Evolutionary conservation across 2,797 vertebrate species (phyloP), one percentile per base, ranked within the genome.

Genomic region (Intellagama lesueurii): DNA sequence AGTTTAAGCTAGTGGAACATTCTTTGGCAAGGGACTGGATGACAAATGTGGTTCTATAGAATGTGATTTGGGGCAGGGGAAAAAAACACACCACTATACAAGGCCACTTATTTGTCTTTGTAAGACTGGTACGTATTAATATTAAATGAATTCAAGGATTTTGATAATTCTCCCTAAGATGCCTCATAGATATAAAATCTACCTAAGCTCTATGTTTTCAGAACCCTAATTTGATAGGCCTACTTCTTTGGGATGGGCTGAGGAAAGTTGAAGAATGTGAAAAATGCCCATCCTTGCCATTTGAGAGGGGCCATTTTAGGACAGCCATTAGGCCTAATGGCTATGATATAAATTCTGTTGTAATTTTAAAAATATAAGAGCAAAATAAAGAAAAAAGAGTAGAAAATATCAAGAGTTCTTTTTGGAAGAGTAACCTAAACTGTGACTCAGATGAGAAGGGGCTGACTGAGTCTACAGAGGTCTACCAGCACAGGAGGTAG

Each of bases 1-100:
- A 95, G 92, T 94, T 94, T 92, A 86, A 92, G 89, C 88, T 70
- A 84, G 30, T 68, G 92, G 90, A 94, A 93, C 91, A 80, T 91
- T 68, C 69, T 73, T 93, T 94, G 93, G 90, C 93, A 94, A 72
- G 73, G 40, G 66, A 90, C 78, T 12, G 56, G 72, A 1, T 87
- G 86, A 91, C 90, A 80, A 49, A 68, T 90, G 86, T 68, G 76
- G 56, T 77, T 95, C 83, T 70, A 72, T 70, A 86, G 87, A 14
- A 40, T 64, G 78, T 86, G 90, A 85, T 6, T 87, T 60, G 49
- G n/a, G 44, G 78, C 44, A 86, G 0, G 44, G 86, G 89, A 90
- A 66, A 68, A 75, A 60, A 52, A 81, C 56, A 64, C 30, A 52
- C n/a, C 19, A 22, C 19, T 14, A 73, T 47, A 56, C 47, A 88